Base-by-base conservation (phyloP, 2,113 vertebrate genomes). In the Strix uralensis region DNA sequence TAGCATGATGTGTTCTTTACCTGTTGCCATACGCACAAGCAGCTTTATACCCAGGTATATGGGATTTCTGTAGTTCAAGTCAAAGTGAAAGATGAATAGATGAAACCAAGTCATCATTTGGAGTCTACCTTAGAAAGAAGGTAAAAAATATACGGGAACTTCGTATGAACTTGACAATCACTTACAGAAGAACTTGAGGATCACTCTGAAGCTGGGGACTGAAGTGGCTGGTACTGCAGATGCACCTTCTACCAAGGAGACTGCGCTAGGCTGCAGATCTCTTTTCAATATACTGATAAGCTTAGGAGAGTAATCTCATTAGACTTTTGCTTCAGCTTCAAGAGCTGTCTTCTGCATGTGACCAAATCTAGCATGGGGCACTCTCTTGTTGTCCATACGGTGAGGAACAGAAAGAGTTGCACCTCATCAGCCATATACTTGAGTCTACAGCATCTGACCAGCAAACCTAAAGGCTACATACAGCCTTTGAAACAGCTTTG, bases 321-420 rank as follows among this genome's bases (percentile, higher is more conserved):
- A 59, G 16, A 20, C 5, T 63, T 94, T 20, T 61, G 29, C 32
- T 72, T 94, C 62, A 75, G 22, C 52, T 92, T 95, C 47, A 44
- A 16, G 7, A 82, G 18, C n/a, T 91, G 13, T 47, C 30, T 81
- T 71, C 57, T 3, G 2, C 10, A 2, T 15, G 27, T 34, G 34
- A 54, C 52, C 2, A 2, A 75, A 55, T 69, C 15, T 86, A 69
- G 71, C 3, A 1, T 0, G 0, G 17, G 5, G 10, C 63, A 38
- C 27, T 40, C 49, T 73, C 40, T n/a, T 52, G 10, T 21, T 58
- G 29, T 51, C 47, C 17, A 11, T 58, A 40, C n/a, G 54, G 10
- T 18, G 30, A 83, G 22, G 19, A 81, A 67, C 36, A 58, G n/a
- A 51, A 54, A 15, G 51, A 79, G 21, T n/a, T 79, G 51, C 23